A percentile compares a stretch with the other conserved stretches of the same genome.
These are phyloP conservation scores for Lamellibrachia satsuma DNA, from an alignment of 2,888 invertebrate species.

Conservation along the genomic window DNA sequence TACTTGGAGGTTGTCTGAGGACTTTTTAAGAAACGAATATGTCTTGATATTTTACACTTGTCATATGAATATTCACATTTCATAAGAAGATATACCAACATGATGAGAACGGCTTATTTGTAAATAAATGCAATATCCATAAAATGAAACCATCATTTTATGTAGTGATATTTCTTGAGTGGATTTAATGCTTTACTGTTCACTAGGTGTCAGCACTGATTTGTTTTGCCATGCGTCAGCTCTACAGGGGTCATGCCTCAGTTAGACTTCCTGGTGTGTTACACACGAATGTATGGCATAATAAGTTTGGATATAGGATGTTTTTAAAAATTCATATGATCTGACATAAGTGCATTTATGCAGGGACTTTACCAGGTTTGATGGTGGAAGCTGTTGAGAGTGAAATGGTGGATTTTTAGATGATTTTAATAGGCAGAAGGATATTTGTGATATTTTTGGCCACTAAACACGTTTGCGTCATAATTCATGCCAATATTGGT, in stretches of 20 bases:
- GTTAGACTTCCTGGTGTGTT: neutral
- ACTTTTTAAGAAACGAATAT: neutral
- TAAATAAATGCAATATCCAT: neutral
- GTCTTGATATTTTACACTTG: neutral
- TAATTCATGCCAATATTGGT: too few relatives aligned
- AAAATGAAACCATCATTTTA: neutral
- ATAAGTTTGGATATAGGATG: too few relatives aligned
- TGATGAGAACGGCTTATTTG: too few relatives aligned
- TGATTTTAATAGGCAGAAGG: too few relatives aligned
- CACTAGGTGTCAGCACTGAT: conserved; percentile 17
- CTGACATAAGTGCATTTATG: too few relatives aligned
- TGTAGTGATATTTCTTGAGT: neutral
- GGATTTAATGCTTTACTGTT: neutral
- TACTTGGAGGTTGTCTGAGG: neutral
- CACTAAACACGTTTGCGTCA: too few relatives aligned
- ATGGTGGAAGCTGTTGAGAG: too few relatives aligned
- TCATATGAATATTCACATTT: neutral
- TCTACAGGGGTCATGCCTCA: neutral
- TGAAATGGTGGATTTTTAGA: too few relatives aligned
- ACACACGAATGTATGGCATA: too few relatives aligned
- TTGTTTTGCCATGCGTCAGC: neutral
- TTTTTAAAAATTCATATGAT: too few relatives aligned
- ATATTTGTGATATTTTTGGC: too few relatives aligned
- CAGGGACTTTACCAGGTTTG: too few relatives aligned
- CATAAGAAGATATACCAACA: neutral